Conservation (phyloP, 2,797 vertebrate species). For the Otolemur crassicaudatus region DNA sequence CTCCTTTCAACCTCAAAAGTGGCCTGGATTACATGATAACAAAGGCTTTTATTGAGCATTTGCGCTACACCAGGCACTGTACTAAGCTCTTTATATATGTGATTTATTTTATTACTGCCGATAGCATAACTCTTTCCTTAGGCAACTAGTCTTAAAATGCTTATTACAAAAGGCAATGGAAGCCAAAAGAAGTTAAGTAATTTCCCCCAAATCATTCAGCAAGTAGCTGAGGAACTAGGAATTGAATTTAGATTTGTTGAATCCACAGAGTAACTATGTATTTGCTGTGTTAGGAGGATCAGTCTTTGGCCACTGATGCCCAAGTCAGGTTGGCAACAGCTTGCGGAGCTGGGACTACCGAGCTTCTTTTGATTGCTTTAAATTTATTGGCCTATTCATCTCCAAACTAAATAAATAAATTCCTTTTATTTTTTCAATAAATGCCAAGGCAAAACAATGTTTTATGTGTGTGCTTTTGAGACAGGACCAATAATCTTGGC, state of each 20-base stretch:
- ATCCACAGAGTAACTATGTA: neutral
- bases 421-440: slow-evolving; percentile 69
- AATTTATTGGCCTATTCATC: slow-evolving; percentile 55
- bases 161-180: neutral
- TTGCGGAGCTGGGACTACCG: neutral
- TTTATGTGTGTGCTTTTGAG: slow-evolving; percentile 29
- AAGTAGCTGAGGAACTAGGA: neutral
- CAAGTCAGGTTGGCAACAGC: slow-evolving; percentile 41
- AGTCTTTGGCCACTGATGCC: neutral
- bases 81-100: neutral
- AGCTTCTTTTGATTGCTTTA: slow-evolving; percentile 55
- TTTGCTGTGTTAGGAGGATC: neutral
- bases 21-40: neutral
- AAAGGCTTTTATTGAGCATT: neutral
- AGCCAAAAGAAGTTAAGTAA: slow-evolving; percentile 10
- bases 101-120: slow-evolving; percentile 11
- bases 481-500: slow-evolving; percentile 44
- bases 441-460: slow-evolving; percentile 13
- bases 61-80: neutral
- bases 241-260: slow-evolving; percentile 27
- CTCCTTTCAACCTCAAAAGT: neutral
- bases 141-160: neutral
- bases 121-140: neutral
- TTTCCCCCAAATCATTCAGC: neutral
- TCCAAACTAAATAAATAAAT: slow-evolving; percentile 69